Evolutionary conservation across 92 coral and sea anemone species (phyloP).

Genomic region (Porites divaricata): DNA sequence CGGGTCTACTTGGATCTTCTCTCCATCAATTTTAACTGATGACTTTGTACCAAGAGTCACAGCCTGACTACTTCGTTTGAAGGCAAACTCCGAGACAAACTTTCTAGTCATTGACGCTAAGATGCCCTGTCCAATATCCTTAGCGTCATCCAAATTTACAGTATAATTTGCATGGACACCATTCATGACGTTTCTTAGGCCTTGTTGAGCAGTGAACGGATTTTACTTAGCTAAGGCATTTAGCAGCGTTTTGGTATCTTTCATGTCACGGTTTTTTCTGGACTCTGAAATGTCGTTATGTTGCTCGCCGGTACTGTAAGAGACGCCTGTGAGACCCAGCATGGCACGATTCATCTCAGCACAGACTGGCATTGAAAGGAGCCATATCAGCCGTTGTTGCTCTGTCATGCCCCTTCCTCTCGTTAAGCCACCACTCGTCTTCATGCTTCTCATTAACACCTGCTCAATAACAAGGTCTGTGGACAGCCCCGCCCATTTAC

Average conservation of each 20-base stretch:
- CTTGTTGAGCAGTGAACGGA: conserved; percentile 33
- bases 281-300: conserved; percentile 48
- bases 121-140: conserved; percentile 19
- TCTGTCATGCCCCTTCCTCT: too few relatives aligned
- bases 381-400: conserved; percentile 1
- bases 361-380: conserved; percentile 55
- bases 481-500: too few relatives aligned
- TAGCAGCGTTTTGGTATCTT: conserved; percentile 35
- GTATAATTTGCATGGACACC: conserved; percentile 49
- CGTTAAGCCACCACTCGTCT: too few relatives aligned
- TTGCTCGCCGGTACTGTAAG: conserved; percentile 59
- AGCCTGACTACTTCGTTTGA: conserved; percentile 39
- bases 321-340: conserved; percentile 58
- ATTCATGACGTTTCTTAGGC: conserved; percentile 44
- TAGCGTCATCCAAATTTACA: conserved; percentile 46
- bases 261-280: conserved; percentile 55
- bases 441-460: too few relatives aligned
- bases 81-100: conserved; percentile 9
- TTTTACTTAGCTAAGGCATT: conserved; percentile 29
- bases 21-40: conserved; percentile 44
- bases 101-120: conserved; percentile 36
- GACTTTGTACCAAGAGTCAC: conserved; percentile 35
- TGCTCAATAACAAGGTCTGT: too few relatives aligned
- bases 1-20: conserved; percentile 46
- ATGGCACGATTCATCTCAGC: conserved; percentile 49